A percentile compares a stretch with the other conserved stretches of the same genome.
phyloP scores from a whole-genome alignment of 1,140 invertebrate species.

The Ceratosolen fusciceps region DNA sequence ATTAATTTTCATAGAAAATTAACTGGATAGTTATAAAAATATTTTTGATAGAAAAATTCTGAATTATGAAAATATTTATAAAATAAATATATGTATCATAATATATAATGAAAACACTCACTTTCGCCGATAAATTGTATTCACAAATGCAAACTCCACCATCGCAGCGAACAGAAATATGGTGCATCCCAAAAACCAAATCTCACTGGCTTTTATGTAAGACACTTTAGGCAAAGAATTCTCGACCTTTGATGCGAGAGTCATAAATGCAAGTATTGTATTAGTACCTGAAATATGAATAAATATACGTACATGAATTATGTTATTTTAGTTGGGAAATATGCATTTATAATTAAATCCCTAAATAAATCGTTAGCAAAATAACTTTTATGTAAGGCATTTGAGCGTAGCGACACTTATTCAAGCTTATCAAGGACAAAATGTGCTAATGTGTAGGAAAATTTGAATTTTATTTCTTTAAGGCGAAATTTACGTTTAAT shows the following conservation, averaged over 20 bases:
- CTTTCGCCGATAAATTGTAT: constrained; percentile 88
- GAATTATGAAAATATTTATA: background rate
- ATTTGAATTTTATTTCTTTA: no score
- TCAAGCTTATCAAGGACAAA: no score
- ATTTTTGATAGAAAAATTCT: no score
- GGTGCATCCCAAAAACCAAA: constrained; percentile 90
- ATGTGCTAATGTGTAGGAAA: no score
- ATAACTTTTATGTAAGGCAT: constrained; percentile 28
- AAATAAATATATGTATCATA: background rate
- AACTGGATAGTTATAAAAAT: no score
- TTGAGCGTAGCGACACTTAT: background rate
- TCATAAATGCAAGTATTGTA: constrained; percentile 90
- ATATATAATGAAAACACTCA: constrained; percentile 63
- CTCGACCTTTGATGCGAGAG: constrained; percentile 84
- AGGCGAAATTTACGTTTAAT: no score
- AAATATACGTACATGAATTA: constrained; percentile 25
- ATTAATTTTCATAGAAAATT: no score
- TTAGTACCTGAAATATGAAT: constrained; percentile 77
- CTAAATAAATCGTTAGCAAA: constrained; percentile 1
- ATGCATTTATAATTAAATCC: constrained; percentile 28
- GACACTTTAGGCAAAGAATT: constrained; percentile 90
- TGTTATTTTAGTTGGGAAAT: background rate
- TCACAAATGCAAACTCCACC: constrained; percentile 92
- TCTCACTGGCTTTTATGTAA: constrained; percentile 91
- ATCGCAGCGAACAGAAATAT: constrained; percentile 88